These are phyloP conservation scores for Gallinago jamesoni DNA, from an alignment of 2,113 vertebrate species.

Conservation along the genomic window DNA sequence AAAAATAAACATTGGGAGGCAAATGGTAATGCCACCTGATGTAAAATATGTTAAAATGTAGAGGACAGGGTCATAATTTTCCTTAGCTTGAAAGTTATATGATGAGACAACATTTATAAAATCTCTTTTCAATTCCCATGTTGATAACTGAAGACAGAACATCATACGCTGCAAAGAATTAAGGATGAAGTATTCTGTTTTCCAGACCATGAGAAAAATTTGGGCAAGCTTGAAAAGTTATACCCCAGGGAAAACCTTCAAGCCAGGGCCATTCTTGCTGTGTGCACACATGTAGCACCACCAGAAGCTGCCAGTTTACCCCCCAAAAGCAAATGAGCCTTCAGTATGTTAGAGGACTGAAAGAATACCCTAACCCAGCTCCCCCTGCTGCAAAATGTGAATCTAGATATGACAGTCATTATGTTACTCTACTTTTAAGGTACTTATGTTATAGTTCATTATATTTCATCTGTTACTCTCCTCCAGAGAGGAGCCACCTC, in stretches of 20 bases:
- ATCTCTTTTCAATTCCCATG: slow-evolving; percentile 15
- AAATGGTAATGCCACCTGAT: neutral
- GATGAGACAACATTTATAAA: neutral
- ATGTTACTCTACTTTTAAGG: neutral
- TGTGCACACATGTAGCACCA: neutral
- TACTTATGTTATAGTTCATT: neutral
- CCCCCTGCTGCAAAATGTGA: neutral
- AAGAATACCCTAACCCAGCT: neutral
- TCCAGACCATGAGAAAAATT: slow-evolving; percentile 63
- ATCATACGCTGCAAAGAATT: neutral
- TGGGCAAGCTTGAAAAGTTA: slow-evolving; percentile 9
- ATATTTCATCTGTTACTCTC: neutral
- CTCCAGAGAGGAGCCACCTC: neutral
- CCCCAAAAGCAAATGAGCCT: neutral
- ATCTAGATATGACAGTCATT: neutral
- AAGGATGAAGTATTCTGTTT: slow-evolving; percentile 10
- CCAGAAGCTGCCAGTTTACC: slow-evolving; percentile 8
- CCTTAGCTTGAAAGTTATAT: neutral
- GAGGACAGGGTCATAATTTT: neutral
- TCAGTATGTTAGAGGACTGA: neutral
- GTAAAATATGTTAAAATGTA: neutral
- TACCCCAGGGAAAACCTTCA: slow-evolving; percentile 14
- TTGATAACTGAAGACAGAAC: neutral
- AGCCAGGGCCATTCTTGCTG: neutral
- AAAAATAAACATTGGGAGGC: neutral